Percentiles rank a stretch among this genome's conserved stretches.
Evolutionary conservation across 2,888 invertebrate genomes (phyloP).

Genomic region (Diarsia brunnea): DNA sequence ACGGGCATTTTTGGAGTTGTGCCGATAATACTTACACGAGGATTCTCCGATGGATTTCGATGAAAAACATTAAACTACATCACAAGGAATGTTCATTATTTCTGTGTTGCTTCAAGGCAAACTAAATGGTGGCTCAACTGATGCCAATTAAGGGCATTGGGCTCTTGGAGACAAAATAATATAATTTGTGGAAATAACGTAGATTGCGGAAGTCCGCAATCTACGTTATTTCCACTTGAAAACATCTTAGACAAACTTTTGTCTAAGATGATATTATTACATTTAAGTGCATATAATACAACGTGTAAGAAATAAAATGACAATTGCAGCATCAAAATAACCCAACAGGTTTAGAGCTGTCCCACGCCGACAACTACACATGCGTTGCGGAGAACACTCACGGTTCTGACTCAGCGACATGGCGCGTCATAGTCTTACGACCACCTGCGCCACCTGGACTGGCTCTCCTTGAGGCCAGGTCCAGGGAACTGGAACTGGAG

Average conservation of each 20-base stretch:
- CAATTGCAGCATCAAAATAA: background rate
- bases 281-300: background rate
- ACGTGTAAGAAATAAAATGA: background rate
- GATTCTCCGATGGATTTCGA: background rate
- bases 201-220: background rate
- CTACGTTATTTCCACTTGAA: no score
- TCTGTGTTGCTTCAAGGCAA: background rate
- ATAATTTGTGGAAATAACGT: background rate
- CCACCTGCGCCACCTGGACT: conserved; percentile 93
- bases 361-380: conserved; percentile 94
- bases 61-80: background rate
- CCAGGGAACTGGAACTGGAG: conserved; percentile 85
- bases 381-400: conserved; percentile 95
- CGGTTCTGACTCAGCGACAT: conserved; percentile 95
- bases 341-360: conserved; percentile 91
- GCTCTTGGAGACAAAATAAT: background rate
- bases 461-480: conserved; percentile 88
- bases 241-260: no score
- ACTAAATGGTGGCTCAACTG: background rate
- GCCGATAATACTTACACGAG: background rate
- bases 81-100: background rate
- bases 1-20: background rate
- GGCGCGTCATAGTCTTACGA: conserved; percentile 94
- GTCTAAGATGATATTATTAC: background rate
- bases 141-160: background rate